Base-by-base conservation (phyloP, 2,888 invertebrate species). In the Colletes collaris region DNA sequence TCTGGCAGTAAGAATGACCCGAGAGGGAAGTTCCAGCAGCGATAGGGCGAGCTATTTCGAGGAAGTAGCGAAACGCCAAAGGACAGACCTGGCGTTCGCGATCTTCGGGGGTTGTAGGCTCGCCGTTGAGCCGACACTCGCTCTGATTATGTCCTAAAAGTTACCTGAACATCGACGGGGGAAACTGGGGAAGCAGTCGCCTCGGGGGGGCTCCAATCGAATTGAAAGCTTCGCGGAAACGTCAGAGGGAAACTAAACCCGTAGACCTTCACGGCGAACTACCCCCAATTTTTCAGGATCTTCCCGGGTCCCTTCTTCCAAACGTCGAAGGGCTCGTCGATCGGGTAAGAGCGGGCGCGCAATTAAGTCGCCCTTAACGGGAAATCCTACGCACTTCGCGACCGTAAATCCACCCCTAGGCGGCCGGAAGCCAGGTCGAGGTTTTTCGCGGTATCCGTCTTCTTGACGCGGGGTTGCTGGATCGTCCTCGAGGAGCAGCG, bases 371-470 rank as follows among this genome's bases (percentile, higher is more conserved):
- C 10, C 49, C 35, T 67, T 46, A 67, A 13, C 66, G 11, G 10
- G 19, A 10, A 62, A 37, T 64, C n/a, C 27, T 8, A 62, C 55
- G 70, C 55, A 72, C n/a, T 27, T 44, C 27, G n/a, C 56, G 13
- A 64, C 37, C 1, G 71, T 46, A 56, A 65, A 67, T 44, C 62
- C 46, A 13, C 7, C 6, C 37, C 3, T 6, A 16, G 27, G 16
- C 49, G 35, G 27, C 27, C n/a, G 71, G 27, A 52, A 60, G 71
- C 35, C 71, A 16, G 53, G 19, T 8, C 13, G 27, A 62, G 62
- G 73, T 84, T 79, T 83, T 83, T 62, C 75, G 37, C 73, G 70
- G 63, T 71, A 84, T 77, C 72, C 67, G 73, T 80, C 70, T 78
- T 81, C 58, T n/a, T 53, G 64, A 68, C 55, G 65, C 37, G 49